Base-by-base conservation (phyloP, 2,797 vertebrate species). In the Paratrypauchen microcephalus region DNA sequence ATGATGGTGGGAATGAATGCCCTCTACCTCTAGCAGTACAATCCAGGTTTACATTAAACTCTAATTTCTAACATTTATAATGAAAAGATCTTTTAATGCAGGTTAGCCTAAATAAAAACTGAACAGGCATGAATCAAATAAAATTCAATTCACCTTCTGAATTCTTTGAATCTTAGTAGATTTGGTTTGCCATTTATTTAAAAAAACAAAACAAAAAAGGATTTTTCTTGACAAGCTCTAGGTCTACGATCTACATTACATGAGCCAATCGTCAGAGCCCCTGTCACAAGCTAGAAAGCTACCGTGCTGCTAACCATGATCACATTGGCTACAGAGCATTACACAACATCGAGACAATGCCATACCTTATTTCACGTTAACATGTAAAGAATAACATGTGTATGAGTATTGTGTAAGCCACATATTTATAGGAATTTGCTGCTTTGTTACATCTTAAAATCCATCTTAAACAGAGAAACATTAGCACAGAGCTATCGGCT, bases 401-500 rank as follows among this genome's bases (percentile, higher is more conserved):
- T 36, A 36, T 36, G 1, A 3, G 0, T 0, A 0, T 0, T 1
- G 65, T 4, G 0, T 23, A 6, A 0, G n/a, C 0, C 0, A 2
- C 3, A 5, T 7, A 4, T 5, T 1, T 18, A 2, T 1, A 15
- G 12, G 1, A 41, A 26, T 2, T n/a, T 4, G 24, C 1, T 6
- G 6, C 4, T 21, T 15, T 6, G 30, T 58, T 71, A 4, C 11
- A n/a, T 39, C 32, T 60, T n/a, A n/a, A n/a, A n/a, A 55, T 57
- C 13, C 26, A 5, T 28, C 7, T 57, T 28, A 28, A 24, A 57
- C 55, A 57, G 23, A 24, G 39, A 74, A 12, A 0, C 21, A 65
- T 69, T 60, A 50, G 71, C 63, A 39, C 64, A 70, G 84, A 91
- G 86, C 89, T 54, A 36, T 19, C 32, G 57, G 87, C 87, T 89